Evolutionary conservation across 2,888 invertebrate species (phyloP), one percentile per base, ranked within the genome.

Genomic region (Amaurobius ferox): DNA sequence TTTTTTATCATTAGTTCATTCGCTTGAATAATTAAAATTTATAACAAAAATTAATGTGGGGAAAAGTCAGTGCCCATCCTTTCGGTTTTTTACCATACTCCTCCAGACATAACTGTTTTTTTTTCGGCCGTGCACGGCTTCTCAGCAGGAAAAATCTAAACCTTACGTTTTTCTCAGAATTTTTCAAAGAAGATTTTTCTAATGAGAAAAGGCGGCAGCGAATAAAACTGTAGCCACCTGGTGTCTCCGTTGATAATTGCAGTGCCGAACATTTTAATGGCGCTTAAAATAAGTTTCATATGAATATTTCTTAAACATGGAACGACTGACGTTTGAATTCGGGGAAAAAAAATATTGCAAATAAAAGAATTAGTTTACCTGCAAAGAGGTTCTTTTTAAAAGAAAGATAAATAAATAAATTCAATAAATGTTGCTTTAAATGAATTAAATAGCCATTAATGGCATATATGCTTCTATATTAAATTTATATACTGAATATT

Each of bases 1-100:
- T 67, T 39, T 40, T 28, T 23, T 39, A n/a, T 66, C 39, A 40
- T 66, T 40, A n/a, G 40, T 44, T 26, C 74, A 39, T 68, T 30
- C 74, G 61, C 68, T 28, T 68, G 80, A 74, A 81, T 81, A 81
- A 81, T 81, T 81, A 81, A 81, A 81, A 81, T 74, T 74, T 61
- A 74, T 81, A 81, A 67, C 68, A 81, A 81, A 81, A 74, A 81
- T 68, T 55, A 81, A 81, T 70, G 74, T 5, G 13, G 62, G 29
- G 62, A 74, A 68, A 80, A 40, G 39, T 44, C 28, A 19, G 29
- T 67, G 61, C 74, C 55, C 40, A 39, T 35, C 74, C 74, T 29
- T 39, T 16, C 62, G 23, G 39, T n/a, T 7, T 35, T 35, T 66
- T 66, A 32, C 32, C 30, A 19, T 6, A 6, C n/a, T n/a, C 35